Percentiles rank a stretch among this genome's conserved stretches.
Evolutionary conservation across 2,888 invertebrate species (phyloP).

Genomic region (Eupeodes latifasciatus): DNA sequence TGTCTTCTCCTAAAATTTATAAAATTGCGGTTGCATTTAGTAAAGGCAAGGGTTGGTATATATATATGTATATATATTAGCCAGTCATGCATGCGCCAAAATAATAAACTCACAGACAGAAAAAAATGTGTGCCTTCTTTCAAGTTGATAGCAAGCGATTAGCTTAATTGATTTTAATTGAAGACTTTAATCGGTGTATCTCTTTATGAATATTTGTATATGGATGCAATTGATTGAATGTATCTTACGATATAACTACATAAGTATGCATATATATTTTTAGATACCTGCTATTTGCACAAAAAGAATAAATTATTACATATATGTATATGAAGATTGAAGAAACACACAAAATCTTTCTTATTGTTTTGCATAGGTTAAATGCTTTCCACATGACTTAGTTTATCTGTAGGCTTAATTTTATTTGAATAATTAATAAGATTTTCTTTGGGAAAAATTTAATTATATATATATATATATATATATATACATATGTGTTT

Average conservation of each 20-base stretch:
- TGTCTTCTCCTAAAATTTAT: neutral
- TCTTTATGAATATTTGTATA: neutral
- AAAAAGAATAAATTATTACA: neutral
- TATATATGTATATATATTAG: neutral
- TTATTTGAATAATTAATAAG: neutral
- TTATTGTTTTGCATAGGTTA: neutral
- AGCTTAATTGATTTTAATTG: slow-evolving; percentile 83
- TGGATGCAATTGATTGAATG: slow-evolving; percentile 70
- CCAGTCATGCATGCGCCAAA: slow-evolving; percentile 56
- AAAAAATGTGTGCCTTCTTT: slow-evolving; percentile 46
- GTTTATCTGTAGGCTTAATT: neutral
- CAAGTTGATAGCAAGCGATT: slow-evolving; percentile 81
- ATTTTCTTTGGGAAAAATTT: neutral
- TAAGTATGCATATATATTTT: neutral
- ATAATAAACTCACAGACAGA: slow-evolving; percentile 51
- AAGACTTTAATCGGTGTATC: slow-evolving; percentile 77
- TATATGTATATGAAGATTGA: neutral
- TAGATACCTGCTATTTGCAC: neutral
- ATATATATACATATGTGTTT: no score
- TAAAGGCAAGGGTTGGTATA: neutral
- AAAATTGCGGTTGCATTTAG: neutral
- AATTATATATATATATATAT: no score
- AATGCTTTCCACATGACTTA: neutral
- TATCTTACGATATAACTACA: slow-evolving; percentile 31
- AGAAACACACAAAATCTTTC: neutral